phyloP scores from a whole-genome alignment of 2,797 vertebrate species.

The Jordanella pulchra region DNA sequence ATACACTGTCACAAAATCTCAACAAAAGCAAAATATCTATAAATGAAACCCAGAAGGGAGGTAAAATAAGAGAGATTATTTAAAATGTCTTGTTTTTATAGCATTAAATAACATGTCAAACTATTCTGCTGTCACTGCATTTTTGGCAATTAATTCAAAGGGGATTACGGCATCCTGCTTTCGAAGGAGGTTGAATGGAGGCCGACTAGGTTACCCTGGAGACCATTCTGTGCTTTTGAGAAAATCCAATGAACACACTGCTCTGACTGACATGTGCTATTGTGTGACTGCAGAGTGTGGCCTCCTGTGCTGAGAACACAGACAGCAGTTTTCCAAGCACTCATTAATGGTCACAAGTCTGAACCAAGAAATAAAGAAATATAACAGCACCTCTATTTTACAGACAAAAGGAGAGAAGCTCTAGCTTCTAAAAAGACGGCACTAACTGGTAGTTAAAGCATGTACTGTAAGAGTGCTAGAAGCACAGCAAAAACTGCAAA shows the following conservation, averaged over 20 bases:
- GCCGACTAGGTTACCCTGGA: constrained; percentile 46
- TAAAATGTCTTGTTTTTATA: background rate
- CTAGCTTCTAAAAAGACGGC: constrained; percentile 17
- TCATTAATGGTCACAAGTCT: constrained; percentile 36
- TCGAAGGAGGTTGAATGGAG: constrained; percentile 35
- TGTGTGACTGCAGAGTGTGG: constrained; percentile 37
- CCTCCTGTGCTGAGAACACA: constrained; percentile 30
- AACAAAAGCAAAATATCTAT: background rate
- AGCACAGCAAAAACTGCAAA: background rate
- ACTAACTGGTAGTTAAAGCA: constrained; percentile 1
- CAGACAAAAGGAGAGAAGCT: constrained; percentile 22
- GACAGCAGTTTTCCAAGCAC: constrained; percentile 44
- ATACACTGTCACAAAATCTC: background rate
- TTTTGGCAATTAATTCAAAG: constrained; percentile 9
- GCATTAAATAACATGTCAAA: constrained; percentile 2
- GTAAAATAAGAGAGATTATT: background rate
- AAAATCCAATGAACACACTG: constrained; percentile 30
- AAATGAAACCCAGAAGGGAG: background rate
- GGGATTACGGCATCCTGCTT: constrained; percentile 28
- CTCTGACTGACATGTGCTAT: constrained; percentile 50
- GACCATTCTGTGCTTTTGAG: constrained; percentile 53
- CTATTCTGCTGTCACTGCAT: background rate
- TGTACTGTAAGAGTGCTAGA: background rate
- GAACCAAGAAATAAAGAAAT: constrained; percentile 20
- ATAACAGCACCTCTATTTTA: constrained; percentile 22